These are phyloP conservation scores for Copsychus sechellarum DNA, from an alignment of 2,113 vertebrate genomes.

Conservation along the genomic window DNA sequence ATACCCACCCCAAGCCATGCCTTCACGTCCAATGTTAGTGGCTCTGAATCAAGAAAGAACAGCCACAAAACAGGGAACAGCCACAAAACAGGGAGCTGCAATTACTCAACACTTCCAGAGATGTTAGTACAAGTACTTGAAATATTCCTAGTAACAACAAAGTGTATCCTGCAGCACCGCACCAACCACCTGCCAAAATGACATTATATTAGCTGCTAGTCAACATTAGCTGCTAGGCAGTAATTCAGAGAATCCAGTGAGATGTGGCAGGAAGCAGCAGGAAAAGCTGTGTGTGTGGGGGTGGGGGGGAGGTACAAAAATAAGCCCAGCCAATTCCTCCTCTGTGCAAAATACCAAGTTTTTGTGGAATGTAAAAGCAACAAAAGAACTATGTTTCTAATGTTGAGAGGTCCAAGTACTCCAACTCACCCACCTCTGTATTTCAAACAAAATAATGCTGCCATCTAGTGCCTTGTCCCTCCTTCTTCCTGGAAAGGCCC, in stretches of 20 bases:
- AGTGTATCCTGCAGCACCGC: not conserved
- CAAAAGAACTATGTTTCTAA: not conserved
- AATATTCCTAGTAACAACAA: not conserved
- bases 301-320: not conserved
- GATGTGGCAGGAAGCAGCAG: not conserved
- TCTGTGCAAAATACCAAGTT: not conserved
- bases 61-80: not conserved
- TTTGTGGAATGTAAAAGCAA: not conserved
- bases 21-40: not conserved
- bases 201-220: not conserved
- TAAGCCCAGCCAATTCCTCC: not conserved
- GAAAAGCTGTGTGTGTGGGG: not conserved
- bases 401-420: not conserved
- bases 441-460: conserved; percentile 36
- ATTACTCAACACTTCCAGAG: not conserved
- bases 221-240: not conserved
- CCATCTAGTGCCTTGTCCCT: conserved; percentile 59
- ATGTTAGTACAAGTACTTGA: not conserved
- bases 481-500: not conserved
- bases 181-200: not conserved
- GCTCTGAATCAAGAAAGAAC: not conserved
- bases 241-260: not conserved
- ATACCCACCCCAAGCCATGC: not conserved
- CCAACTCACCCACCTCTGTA: not conserved
- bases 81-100: not conserved